These are phyloP conservation scores for Diloba caeruleocephala DNA, from an alignment of 2,888 invertebrate species.

Conservation along the genomic window DNA sequence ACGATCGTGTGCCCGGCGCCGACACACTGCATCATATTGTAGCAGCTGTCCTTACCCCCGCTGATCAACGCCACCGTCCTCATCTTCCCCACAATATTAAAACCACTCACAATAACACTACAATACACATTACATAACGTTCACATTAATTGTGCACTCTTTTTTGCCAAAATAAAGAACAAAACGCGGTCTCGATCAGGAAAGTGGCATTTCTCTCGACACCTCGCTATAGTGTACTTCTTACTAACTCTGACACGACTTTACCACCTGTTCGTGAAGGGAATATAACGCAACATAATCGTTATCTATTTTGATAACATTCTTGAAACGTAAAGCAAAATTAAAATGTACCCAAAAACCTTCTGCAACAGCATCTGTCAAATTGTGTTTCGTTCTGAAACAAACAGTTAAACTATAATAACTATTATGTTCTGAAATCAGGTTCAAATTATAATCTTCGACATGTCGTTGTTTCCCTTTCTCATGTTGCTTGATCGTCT, in stretches of 20 bases:
- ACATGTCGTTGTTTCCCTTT: too few relatives aligned
- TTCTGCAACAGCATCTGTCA: constrained; percentile 57
- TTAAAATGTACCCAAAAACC: constrained; percentile 66
- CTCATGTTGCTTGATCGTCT: too few relatives aligned
- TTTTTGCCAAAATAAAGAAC: constrained; percentile 70
- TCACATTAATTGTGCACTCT: constrained; percentile 75
- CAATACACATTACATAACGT: constrained; percentile 84
- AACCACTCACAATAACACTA: constrained; percentile 67
- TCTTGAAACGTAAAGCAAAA: constrained; percentile 70
- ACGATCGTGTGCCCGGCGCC: constrained; percentile 98
- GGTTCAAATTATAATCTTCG: too few relatives aligned
- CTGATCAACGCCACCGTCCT: constrained; percentile 96
- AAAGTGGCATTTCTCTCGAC: constrained; percentile 68
- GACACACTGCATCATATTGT: constrained; percentile 99
- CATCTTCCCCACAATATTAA: constrained; percentile 89
- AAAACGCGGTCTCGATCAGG: constrained; percentile 71
- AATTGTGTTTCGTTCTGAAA: constrained; percentile 53
- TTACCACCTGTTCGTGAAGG: constrained; percentile 60
- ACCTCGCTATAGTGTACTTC: constrained; percentile 51
- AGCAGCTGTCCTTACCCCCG: constrained; percentile 99
- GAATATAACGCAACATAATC: constrained; percentile 68
- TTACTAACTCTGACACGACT: constrained; percentile 55
- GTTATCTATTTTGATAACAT: constrained; percentile 84
- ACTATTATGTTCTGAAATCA: too few relatives aligned
- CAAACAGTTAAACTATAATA: too few relatives aligned